Base-by-base conservation (phyloP, 2,888 invertebrate genomes). In the Drosophila monieri region DNA sequence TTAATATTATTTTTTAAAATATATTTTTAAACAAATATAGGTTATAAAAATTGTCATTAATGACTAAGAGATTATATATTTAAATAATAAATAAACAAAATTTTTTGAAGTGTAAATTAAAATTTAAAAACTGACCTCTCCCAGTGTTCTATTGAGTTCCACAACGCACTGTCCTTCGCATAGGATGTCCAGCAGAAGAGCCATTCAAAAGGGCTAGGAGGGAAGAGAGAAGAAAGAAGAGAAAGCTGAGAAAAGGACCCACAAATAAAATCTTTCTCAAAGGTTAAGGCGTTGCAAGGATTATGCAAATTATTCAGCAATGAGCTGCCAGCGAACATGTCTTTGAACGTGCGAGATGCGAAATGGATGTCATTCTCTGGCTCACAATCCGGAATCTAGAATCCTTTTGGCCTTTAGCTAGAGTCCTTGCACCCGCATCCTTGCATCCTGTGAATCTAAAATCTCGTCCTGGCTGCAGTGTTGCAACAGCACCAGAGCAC, bases 261-360 rank as follows among this genome's bases (percentile, higher is more conserved):
- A 35, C 57, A 66, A 59, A 59, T 53, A 69, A 68, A 75, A 80
- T 64, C 64, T 52, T 35, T 14, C 54, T 35, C 65, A 46, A 30
- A 68, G 55, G 35, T 4, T 15, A 15, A 23, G 39, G 51, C 53
- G 56, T 39, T 18, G 35, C 51, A 60, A 59, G 70, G 80, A 74
- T 83, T 85, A 83, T 83, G 86, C 81, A 83, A 83, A 83, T 83
- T 72, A 84, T 85, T 83, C 76, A 67, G 74, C 86, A 80, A 80
- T 84, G 85, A 80, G 75, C 51, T 49, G 57, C 46, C 73, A 54
- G 64, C 48, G 78, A 80, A 78, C 80, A 84, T 73, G 79, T 65
- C 77, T 77, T 79, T 75, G 83, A 83, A 73, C 67, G 62, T 71
- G 67, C 67, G 47, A 70, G 53, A 65, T 57, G 48, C 71, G 57